Evolutionary conservation across 2,888 invertebrate genomes (phyloP), one percentile per base, ranked within the genome.

Genomic region (Hoplodrina ambigua): DNA sequence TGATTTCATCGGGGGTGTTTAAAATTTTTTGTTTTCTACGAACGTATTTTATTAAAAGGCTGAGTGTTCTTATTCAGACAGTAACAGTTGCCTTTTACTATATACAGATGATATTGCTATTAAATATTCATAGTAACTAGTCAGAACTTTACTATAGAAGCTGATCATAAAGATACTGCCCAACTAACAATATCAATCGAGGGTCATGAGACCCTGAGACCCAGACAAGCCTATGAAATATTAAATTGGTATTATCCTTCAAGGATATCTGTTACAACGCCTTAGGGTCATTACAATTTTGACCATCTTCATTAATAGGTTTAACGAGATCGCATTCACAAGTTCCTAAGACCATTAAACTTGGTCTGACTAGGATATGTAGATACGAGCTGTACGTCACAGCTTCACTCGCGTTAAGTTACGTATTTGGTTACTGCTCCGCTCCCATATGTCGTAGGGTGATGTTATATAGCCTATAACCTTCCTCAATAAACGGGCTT

Each of bases 291-390:
- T 72, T 54, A 3, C 13, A 49, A 49, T 30, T 59, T 59, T 46
- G 49, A 15, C 46, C 60, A 49, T 59, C 60, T 49, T 46, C 25
- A 37, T 15, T 30, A 70, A 55, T 55, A 54, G 37, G 19, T 49
- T 50, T 50, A 41, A 25, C 19, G 19, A 41, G 41, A 65, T 67
- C 37, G 17, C 68, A 33, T 65, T 37, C 46, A 46, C 17, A 17
- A 46, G 46, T 17, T 46, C 46, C 17, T 46, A 46, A 46, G 17
- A 46, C 46, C 17, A 44, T 44, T 44, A 44, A 37, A 67, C 49
- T 68, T 15, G n/a, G 1, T 41, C 25, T 50, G 25, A 30, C 25
- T 17, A n/a, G 4, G n/a, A 41, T 69, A 46, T 46, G 17, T 17
- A 3, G 10, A 52, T 8, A n/a, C 7, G 37, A 37, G 8, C 37